These are phyloP conservation scores for Lypha dubia DNA, from an alignment of 2,888 invertebrate species.

Conservation along the genomic window DNA sequence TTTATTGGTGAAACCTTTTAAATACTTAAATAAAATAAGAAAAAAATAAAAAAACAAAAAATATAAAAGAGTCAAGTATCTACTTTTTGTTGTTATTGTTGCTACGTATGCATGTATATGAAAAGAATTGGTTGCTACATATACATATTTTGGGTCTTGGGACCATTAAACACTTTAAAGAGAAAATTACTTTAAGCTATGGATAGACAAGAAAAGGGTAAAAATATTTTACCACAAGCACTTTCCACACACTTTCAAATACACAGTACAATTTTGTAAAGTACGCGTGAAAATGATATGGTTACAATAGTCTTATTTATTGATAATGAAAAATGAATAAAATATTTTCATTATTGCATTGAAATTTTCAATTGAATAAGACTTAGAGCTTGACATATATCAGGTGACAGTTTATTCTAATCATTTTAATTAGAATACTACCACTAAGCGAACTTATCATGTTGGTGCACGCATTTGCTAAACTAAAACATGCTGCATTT, in stretches of 20 bases:
- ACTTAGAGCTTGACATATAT: too few relatives aligned
- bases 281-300: not conserved
- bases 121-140: not conserved
- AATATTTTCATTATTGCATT: too few relatives aligned
- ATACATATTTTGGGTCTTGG: constrained; percentile 27
- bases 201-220: constrained; percentile 3
- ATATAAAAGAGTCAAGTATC: constrained; percentile 67
- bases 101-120: not conserved
- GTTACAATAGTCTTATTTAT: not conserved
- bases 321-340: not conserved
- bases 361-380: too few relatives aligned
- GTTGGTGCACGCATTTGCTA: not conserved
- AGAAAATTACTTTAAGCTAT: constrained; percentile 51
- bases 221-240: not conserved
- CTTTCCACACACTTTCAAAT: not conserved
- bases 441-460: not conserved
- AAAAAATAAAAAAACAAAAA: constrained; percentile 44
- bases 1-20: constrained; percentile 5
- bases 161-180: constrained; percentile 60
- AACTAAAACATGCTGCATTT: not conserved
- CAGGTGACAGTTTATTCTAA: too few relatives aligned
- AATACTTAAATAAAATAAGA: constrained; percentile 33
- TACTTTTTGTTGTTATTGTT: constrained; percentile 57
- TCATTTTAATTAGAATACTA: not conserved
- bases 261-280: not conserved